Conservation (phyloP, 2,113 vertebrate genomes). For the Ageneiosus marmoratus region DNA sequence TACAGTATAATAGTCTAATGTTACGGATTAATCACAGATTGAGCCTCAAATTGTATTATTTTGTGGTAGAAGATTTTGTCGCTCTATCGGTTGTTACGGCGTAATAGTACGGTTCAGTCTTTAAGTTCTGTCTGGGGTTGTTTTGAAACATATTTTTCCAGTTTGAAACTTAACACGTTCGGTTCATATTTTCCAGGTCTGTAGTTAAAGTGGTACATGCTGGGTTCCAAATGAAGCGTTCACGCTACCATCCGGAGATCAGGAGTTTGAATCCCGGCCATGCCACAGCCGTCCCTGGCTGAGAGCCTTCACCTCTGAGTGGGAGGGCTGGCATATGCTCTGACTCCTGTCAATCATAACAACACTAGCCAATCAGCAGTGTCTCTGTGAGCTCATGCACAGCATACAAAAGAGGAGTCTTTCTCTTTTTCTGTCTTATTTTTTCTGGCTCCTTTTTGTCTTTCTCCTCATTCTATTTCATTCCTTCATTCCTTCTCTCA, state of each 20-base stretch:
- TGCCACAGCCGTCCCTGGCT: not conserved
- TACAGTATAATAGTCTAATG: not conserved
- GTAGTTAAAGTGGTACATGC: not conserved
- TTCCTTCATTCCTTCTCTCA: not conserved
- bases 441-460: not conserved
- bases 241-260: not conserved
- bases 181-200: not conserved
- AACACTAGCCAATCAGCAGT: not conserved
- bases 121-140: not conserved
- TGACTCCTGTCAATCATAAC: not conserved
- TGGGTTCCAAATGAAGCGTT: not conserved
- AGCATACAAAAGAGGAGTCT: not conserved
- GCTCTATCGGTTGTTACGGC: not conserved
- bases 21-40: not conserved
- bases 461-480: not conserved
- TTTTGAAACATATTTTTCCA: not conserved
- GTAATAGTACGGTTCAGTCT: not conserved
- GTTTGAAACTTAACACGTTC: not conserved
- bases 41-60: not conserved
- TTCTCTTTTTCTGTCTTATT: not conserved
- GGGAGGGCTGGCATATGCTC: not conserved
- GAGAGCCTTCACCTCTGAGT: not conserved
- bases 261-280: not conserved
- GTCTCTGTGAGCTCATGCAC: not conserved
- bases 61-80: not conserved